These are phyloP conservation scores for Distichodus sexfasciatus DNA, from an alignment of 2,797 vertebrate genomes.

Conservation along the genomic window DNA sequence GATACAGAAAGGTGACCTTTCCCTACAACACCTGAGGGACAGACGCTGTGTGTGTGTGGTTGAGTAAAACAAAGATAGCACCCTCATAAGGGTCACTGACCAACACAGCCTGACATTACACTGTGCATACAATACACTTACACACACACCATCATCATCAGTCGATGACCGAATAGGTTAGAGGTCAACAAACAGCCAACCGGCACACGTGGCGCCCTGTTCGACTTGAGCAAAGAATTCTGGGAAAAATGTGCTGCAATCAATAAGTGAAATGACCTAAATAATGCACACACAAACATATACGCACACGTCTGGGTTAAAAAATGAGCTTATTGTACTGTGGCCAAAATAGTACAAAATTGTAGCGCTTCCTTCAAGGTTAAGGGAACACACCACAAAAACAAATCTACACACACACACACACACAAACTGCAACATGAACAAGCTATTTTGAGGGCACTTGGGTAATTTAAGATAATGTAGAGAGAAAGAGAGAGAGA, in stretches of 20 bases:
- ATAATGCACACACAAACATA: background rate
- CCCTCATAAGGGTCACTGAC: background rate
- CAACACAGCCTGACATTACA: background rate
- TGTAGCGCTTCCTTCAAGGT: background rate
- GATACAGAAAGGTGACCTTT: slow-evolving; percentile 35
- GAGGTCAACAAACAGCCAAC: background rate
- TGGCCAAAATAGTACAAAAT: background rate
- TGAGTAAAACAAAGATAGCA: background rate
- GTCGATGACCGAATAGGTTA: too few species aligned
- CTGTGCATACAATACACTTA: background rate
- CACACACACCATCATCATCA: background rate
- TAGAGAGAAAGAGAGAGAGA: background rate
- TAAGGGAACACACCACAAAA: background rate
- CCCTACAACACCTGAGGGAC: slow-evolving; percentile 24
- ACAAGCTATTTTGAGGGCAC: background rate
- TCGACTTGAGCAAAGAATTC: background rate
- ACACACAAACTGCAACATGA: background rate
- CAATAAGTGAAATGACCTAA: background rate
- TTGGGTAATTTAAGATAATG: too few species aligned
- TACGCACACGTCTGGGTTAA: background rate
- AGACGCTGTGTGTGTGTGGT: background rate
- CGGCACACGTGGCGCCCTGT: background rate
- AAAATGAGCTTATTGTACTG: background rate
- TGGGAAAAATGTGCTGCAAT: background rate
- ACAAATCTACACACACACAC: background rate